Base-by-base conservation (phyloP, 1,140 invertebrate genomes). In the Elymnias hypermnestra region DNA sequence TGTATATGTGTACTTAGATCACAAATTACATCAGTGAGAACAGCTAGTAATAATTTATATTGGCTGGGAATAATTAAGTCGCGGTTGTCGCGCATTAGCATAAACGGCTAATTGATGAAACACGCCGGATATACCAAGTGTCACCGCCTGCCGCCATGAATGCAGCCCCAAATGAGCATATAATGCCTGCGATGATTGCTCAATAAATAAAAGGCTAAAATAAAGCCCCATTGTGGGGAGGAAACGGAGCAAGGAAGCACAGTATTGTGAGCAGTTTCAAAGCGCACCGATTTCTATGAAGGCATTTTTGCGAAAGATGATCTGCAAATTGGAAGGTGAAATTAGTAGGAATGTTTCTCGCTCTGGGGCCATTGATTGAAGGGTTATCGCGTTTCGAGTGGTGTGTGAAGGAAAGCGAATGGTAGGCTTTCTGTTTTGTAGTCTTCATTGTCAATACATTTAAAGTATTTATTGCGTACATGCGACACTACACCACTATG, bases 81-180 rank as follows among this genome's bases (percentile, higher is more conserved):
- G n/a, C n/a, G n/a, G n/a, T n/a, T n/a, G n/a, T n/a, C n/a, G n/a
- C n/a, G n/a, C n/a, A n/a, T n/a, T n/a, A n/a, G n/a, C n/a, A n/a
- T n/a, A n/a, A n/a, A n/a, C n/a, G n/a, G n/a, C n/a, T n/a, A n/a
- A n/a, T n/a, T n/a, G n/a, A n/a, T n/a, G n/a, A n/a, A n/a, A 21
- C 19, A 28, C 53, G 53, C 62, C 62, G 68, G 68, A 72, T 62
- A 63, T 40, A 50, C 53, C 53, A 47, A 71, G 64, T 71, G 68
- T 68, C 68, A 55, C 58, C 53, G 64, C 47, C 40, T 29, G 42
- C 45, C 38, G 35, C n/a, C 22, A 17, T 64, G 51, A 71, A 72
- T 66, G 53, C 53, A 31, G 31, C 54, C 43, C 60, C 64, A 72
- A 72, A 72, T 62, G 68, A 72, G 62, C 65, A 66, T 63, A 72